These are phyloP conservation scores for Silurus aristotelis DNA, from an alignment of 2,797 vertebrate genomes.

Conservation along the genomic window DNA sequence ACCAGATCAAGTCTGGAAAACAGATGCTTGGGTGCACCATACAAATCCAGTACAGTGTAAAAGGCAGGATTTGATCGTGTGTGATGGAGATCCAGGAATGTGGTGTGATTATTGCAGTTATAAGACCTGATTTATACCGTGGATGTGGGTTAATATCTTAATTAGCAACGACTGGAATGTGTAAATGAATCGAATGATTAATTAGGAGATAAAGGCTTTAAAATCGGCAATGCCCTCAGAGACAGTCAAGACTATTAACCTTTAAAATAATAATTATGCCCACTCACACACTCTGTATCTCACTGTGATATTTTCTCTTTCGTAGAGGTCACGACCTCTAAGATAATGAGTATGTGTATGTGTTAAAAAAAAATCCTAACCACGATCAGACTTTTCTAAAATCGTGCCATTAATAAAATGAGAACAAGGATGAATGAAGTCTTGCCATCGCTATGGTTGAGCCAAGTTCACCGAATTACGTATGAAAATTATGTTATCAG, in stretches of 20 bases:
- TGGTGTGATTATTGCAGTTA: too few relatives aligned
- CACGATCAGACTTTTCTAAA: background rate
- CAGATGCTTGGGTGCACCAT: too few relatives aligned
- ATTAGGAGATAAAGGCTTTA: slow-evolving; percentile 37
- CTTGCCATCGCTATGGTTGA: background rate
- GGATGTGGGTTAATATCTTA: background rate
- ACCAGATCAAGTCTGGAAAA: too few relatives aligned
- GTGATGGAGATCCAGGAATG: too few relatives aligned
- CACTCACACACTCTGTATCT: slow-evolving; percentile 2
- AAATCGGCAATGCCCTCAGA: slow-evolving; percentile 21
- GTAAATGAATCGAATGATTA: slow-evolving; percentile 25
- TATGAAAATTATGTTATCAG: background rate
- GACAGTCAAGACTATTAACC: slow-evolving; percentile 45
- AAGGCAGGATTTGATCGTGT: too few relatives aligned
- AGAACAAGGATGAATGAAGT: background rate
- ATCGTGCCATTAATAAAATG: background rate
- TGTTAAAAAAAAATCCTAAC: background rate
- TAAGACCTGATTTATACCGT: background rate
- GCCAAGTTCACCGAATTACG: background rate
- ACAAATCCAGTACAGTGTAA: too few relatives aligned
- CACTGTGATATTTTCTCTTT: slow-evolving; percentile 29
- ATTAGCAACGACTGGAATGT: slow-evolving; percentile 33
- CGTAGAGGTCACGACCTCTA: slow-evolving; percentile 25
- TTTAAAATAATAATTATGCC: slow-evolving; percentile 53
- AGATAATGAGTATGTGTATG: slow-evolving; percentile 26